phyloP scores from a whole-genome alignment of 2,888 invertebrate species.

The Operophtera brumata region DNA sequence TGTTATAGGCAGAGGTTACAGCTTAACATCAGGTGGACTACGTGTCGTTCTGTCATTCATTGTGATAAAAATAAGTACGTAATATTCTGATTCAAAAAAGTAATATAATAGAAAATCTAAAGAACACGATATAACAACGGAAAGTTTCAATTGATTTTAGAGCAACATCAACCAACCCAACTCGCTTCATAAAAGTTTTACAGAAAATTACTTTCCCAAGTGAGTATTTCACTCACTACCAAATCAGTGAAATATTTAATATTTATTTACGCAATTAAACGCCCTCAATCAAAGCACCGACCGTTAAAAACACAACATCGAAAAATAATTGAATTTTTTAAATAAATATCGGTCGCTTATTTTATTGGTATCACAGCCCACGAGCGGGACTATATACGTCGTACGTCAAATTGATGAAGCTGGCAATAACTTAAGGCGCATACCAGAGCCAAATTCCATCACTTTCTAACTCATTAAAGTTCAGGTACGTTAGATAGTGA shows the following conservation, averaged over 20 bases:
- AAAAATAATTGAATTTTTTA: constrained; percentile 52
- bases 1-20: too few species aligned
- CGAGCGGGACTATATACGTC: constrained; percentile 23
- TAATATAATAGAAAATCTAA: too few species aligned
- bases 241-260: constrained; percentile 53
- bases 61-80: too few species aligned
- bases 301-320: constrained; percentile 42
- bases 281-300: constrained; percentile 45
- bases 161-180: too few species aligned
- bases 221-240: constrained; percentile 32
- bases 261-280: constrained; percentile 60
- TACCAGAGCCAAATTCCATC: too few species aligned
- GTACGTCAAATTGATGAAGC: constrained; percentile 17
- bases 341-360: constrained; percentile 32
- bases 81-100: too few species aligned
- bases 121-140: too few species aligned
- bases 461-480: too few species aligned
- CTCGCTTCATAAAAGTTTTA: constrained; percentile 2
- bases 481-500: too few species aligned
- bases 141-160: too few species aligned
- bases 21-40: too few species aligned
- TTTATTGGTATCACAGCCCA: constrained; percentile 31
- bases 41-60: too few species aligned
- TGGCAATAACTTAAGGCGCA: constrained; percentile 22
- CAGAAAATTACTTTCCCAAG: constrained; percentile 22